Percentiles rank a stretch among this genome's conserved stretches.
Evolutionary conservation across 2,797 vertebrate genomes (phyloP).

Genomic region (Peromyscus nudipes): DNA sequence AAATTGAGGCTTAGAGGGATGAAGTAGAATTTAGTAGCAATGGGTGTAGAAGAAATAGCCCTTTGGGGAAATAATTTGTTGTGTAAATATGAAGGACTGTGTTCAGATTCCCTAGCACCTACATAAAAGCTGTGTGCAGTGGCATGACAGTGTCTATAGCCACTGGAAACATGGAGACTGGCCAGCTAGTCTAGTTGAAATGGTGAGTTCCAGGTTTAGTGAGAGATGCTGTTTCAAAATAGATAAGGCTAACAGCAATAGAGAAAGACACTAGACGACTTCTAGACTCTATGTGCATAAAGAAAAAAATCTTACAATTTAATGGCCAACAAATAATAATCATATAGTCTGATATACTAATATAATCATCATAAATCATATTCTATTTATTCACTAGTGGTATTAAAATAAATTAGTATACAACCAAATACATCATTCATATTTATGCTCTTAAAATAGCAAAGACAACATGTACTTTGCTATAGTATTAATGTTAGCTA

Average conservation of each 20-base stretch:
- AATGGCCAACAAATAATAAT: neutral
- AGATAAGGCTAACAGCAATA: neutral
- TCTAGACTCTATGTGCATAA: neutral
- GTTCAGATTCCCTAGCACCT: neutral
- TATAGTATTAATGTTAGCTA: neutral
- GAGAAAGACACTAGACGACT: neutral
- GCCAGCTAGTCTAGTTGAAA: neutral
- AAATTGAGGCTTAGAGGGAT: neutral
- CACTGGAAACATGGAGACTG: neutral
- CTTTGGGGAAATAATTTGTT: neutral
- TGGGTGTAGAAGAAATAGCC: neutral
- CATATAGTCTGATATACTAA: neutral
- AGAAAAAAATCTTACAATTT: neutral
- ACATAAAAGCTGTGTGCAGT: neutral
- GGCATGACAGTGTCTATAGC: neutral
- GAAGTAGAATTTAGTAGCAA: conserved; percentile 7
- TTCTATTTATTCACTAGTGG: conserved; percentile 9
- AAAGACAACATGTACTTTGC: neutral
- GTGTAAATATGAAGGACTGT: neutral
- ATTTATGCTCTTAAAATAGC: conserved; percentile 42
- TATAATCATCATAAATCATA: neutral
- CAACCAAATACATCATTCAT: neutral
- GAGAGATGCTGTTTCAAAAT: neutral
- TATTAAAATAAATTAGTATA: neutral
- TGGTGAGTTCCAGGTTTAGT: neutral